Evolutionary conservation across 64 coral and sea anemone genomes (phyloP).

Genomic region (Acropora tenuis): DNA sequence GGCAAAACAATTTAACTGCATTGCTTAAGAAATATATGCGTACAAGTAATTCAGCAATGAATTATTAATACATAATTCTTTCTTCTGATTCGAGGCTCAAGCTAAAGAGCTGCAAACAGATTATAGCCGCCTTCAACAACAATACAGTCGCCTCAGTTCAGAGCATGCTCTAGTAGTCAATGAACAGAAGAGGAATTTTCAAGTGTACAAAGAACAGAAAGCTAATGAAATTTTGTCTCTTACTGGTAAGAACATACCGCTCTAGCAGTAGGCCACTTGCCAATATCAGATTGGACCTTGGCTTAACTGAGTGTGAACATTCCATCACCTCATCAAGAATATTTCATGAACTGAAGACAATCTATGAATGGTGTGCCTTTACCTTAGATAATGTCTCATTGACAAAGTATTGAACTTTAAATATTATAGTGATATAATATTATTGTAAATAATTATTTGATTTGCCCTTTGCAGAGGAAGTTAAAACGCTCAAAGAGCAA

Average conservation of each 20-base stretch:
- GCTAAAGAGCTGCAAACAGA: slow-evolving; percentile 71
- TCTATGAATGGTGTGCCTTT: too few relatives aligned
- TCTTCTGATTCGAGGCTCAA: slow-evolving; percentile 58
- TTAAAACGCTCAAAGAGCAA: slow-evolving; percentile 37
- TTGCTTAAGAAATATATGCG: too few relatives aligned
- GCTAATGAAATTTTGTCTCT: slow-evolving; percentile 69
- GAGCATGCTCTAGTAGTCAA: slow-evolving; percentile 59
- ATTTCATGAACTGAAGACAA: too few relatives aligned
- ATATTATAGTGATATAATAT: not conserved
- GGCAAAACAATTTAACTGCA: too few relatives aligned
- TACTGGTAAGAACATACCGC: slow-evolving; percentile 44
- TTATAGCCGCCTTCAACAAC: slow-evolving; percentile 79
- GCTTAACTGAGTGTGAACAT: too few relatives aligned
- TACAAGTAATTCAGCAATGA: too few relatives aligned
- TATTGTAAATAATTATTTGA: not conserved
- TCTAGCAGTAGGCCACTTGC: too few relatives aligned
- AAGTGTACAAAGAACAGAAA: slow-evolving; percentile 75
- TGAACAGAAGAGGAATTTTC: slow-evolving; percentile 40
- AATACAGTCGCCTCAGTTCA: slow-evolving; percentile 78
- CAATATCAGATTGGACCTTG: too few relatives aligned
- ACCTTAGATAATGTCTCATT: too few relatives aligned
- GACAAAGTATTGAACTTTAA: too few relatives aligned
- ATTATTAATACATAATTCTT: not conserved
- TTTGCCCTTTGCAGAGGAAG: slow-evolving; percentile 22
- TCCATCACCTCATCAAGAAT: too few relatives aligned